Conservation (phyloP, 2,888 invertebrate genomes). For the Drosophila subsilvestris region DNA sequence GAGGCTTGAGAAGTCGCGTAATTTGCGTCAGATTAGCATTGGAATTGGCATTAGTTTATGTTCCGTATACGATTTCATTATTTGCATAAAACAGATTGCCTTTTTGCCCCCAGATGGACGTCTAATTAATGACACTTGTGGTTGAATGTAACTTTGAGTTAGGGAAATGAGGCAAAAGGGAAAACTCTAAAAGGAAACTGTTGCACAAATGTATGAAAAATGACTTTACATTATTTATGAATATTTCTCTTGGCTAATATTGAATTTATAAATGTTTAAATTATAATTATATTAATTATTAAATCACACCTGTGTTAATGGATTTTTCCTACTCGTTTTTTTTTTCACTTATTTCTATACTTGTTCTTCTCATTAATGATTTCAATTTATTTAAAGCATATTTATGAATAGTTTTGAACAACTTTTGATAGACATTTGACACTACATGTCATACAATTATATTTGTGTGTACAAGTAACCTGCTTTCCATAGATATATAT, state of each 20-base stretch:
- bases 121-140: slow-evolving; percentile 14
- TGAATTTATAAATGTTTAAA: slow-evolving; percentile 20
- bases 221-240: slow-evolving; percentile 12
- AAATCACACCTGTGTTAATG: slow-evolving; percentile 8
- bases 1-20: slow-evolving; percentile 20
- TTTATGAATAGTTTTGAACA: not conserved
- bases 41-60: slow-evolving; percentile 35
- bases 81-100: slow-evolving; percentile 56
- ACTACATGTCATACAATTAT: not conserved
- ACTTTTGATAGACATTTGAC: not conserved
- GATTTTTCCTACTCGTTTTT: slow-evolving; percentile 1
- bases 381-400: not conserved
- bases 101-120: slow-evolving; percentile 8
- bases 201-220: slow-evolving; percentile 10
- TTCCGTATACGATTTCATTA: slow-evolving; percentile 34
- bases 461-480: not conserved
- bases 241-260: not conserved
- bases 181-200: slow-evolving; percentile 5
- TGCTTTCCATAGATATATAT: not conserved
- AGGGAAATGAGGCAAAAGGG: slow-evolving; percentile 9
- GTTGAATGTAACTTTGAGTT: slow-evolving; percentile 3
- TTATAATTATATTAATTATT: slow-evolving; percentile 1
- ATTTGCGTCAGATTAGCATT: slow-evolving; percentile 40
- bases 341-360: not conserved
- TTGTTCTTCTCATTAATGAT: not conserved